phyloP scores from a whole-genome alignment of 2,888 invertebrate genomes.

The Emmelina monodactyla region DNA sequence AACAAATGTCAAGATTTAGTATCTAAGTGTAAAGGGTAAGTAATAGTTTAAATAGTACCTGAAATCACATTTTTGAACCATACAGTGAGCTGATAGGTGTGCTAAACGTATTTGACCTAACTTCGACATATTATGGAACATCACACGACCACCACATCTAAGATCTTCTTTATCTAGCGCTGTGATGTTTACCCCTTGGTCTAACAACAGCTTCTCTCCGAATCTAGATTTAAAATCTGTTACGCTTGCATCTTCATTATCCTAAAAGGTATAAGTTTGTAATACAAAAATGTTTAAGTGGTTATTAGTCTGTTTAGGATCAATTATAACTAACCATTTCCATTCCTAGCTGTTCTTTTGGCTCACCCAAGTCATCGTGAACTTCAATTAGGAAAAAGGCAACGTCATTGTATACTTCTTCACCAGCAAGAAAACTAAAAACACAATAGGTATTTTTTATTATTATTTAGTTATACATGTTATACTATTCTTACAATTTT shows the following conservation, averaged over 20 bases:
- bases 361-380: slow-evolving; percentile 77
- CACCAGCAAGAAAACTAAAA: slow-evolving; percentile 35
- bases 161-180: slow-evolving; percentile 77
- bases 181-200: slow-evolving; percentile 75
- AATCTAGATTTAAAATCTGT: slow-evolving; percentile 78
- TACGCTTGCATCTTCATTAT: slow-evolving; percentile 77
- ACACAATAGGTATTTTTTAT: background rate
- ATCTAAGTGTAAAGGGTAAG: too few relatives aligned
- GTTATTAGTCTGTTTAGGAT: background rate
- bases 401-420: slow-evolving; percentile 56
- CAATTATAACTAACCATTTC: slow-evolving; percentile 66
- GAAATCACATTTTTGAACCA: slow-evolving; percentile 80
- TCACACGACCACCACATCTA: slow-evolving; percentile 76
- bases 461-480: background rate
- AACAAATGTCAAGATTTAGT: too few relatives aligned
- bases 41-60: too few relatives aligned
- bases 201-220: slow-evolving; percentile 68
- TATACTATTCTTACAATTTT: background rate
- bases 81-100: slow-evolving; percentile 72
- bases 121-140: slow-evolving; percentile 71
- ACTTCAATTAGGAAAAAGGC: slow-evolving; percentile 73
- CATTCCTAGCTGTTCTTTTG: slow-evolving; percentile 78
- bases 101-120: slow-evolving; percentile 63
- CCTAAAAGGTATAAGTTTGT: slow-evolving; percentile 35
- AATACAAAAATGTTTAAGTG: background rate